phyloP scores from a whole-genome alignment of 2,113 vertebrate genomes.

The Gambusia affinis region DNA sequence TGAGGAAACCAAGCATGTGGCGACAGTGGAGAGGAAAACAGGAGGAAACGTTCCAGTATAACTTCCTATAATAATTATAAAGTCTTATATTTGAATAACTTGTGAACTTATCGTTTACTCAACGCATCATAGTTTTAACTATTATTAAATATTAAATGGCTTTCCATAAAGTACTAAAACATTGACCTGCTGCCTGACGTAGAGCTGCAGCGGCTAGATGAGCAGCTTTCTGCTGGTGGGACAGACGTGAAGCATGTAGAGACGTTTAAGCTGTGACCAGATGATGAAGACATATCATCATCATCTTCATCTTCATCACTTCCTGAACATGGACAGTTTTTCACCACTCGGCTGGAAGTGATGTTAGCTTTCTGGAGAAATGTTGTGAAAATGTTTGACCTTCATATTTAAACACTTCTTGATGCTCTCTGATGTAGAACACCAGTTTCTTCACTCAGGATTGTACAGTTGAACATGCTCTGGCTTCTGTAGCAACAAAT shows the following conservation, averaged over 20 bases:
- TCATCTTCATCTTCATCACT: neutral
- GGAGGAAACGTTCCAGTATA: too few species aligned
- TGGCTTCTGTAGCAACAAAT: neutral
- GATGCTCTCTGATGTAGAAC: neutral
- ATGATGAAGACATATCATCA: neutral
- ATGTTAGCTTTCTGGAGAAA: neutral
- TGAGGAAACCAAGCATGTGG: neutral
- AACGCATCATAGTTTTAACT: too few species aligned
- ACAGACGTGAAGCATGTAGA: too few species aligned
- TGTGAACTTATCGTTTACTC: too few species aligned
- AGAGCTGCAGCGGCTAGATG: neutral
- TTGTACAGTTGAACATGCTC: neutral
- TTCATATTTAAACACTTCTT: neutral
- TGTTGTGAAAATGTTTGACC: neutral
- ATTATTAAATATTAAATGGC: too few species aligned
- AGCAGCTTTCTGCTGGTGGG: neutral
- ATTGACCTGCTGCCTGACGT: too few species aligned
- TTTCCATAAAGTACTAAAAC: too few species aligned
- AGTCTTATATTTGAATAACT: too few species aligned
- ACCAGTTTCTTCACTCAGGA: neutral
- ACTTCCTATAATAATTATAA: too few species aligned
- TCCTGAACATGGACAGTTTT: neutral
- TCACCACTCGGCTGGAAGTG: neutral
- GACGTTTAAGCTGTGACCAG: neutral
- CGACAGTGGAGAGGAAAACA: too few species aligned